These are phyloP conservation scores for Cydia strobilella DNA, from an alignment of 1,140 invertebrate species.

Conservation along the genomic window DNA sequence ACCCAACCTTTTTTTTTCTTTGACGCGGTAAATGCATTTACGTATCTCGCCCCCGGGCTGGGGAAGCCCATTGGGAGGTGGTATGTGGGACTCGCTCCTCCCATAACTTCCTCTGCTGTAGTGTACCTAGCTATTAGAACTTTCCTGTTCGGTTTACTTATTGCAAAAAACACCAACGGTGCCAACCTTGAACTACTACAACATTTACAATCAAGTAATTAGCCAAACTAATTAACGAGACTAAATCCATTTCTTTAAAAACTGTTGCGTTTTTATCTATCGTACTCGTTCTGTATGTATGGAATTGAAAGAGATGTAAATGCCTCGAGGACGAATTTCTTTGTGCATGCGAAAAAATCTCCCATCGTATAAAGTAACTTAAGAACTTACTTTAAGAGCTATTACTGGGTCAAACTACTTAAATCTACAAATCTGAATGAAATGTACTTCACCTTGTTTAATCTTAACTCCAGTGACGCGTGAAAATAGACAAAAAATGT, in stretches of 20 bases:
- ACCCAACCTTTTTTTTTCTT: no score
- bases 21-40: no score
- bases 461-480: constrained; percentile 22
- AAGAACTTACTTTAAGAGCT: not conserved
- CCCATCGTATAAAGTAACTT: not conserved
- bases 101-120: no score
- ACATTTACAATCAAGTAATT: not conserved
- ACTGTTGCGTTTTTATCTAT: not conserved
- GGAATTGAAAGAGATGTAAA: not conserved
- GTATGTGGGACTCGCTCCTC: no score
- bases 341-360: not conserved
- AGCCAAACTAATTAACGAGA: not conserved
- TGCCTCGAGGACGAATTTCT: not conserved
- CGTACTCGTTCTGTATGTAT: not conserved
- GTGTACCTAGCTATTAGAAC: not conserved
- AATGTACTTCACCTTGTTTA: constrained; percentile 22
- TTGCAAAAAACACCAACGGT: not conserved
- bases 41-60: no score
- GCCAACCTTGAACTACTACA: not conserved
- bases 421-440: constrained; percentile 18
- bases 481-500: constrained; percentile 21
- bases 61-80: no score
- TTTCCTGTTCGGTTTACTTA: not conserved
- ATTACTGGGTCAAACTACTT: constrained; percentile 1
- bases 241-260: not conserved